Conservation (phyloP, 2,113 vertebrate species). For the Orthonyx spaldingii region DNA sequence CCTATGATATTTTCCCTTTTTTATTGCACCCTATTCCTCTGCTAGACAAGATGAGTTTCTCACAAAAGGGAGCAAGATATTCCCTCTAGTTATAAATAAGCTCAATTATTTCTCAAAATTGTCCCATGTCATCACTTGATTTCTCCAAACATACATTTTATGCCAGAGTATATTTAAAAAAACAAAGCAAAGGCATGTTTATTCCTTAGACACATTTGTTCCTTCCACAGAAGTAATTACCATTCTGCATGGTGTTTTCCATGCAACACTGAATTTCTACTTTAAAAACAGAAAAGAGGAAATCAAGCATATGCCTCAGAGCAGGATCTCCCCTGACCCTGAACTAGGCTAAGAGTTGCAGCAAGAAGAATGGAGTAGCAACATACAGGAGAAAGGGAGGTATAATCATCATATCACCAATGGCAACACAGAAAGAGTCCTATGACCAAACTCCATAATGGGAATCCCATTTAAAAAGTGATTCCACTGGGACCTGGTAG, state of each 20-base stretch:
- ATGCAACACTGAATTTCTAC: background rate
- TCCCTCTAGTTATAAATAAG: background rate
- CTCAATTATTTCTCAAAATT: background rate
- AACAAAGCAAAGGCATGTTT: background rate
- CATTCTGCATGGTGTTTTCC: background rate
- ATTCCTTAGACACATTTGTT: background rate
- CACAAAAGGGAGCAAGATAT: background rate
- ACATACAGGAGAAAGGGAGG: background rate
- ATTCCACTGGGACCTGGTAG: background rate
- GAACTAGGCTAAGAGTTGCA: background rate
- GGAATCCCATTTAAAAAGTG: background rate
- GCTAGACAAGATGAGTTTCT: background rate
- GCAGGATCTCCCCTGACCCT: background rate
- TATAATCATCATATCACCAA: background rate
- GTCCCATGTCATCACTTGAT: background rate
- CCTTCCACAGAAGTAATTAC: background rate
- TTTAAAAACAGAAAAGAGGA: background rate
- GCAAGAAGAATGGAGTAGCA: background rate
- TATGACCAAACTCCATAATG: background rate
- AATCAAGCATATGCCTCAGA: background rate
- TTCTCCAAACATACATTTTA: background rate
- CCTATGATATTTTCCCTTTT: background rate
- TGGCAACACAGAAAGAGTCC: background rate
- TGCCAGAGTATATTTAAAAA: background rate
- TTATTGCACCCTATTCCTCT: background rate